These are phyloP conservation scores for Platanista minor DNA, from an alignment of 2,113 vertebrate species.

Conservation along the genomic window DNA sequence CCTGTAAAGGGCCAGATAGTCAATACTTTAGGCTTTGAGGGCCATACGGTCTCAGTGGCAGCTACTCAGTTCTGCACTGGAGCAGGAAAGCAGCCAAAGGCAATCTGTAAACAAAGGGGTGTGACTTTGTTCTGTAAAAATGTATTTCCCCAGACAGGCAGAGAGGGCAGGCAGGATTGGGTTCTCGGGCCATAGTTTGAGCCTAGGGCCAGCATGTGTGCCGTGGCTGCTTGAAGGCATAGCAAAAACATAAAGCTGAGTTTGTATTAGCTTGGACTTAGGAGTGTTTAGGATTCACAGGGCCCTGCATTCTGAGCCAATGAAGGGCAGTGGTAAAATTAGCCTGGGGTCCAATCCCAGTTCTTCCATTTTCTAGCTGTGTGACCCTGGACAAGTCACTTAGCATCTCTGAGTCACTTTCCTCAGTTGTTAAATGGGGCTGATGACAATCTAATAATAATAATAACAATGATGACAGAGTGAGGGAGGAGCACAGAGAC, in stretches of 20 bases:
- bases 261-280: not conserved
- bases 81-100: not conserved
- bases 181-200: not conserved
- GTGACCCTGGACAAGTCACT: not conserved
- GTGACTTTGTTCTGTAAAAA: too few relatives aligned
- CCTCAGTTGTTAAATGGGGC: not conserved
- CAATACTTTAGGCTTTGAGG: not conserved
- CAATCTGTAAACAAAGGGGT: too few relatives aligned
- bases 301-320: not conserved
- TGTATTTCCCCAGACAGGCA: not conserved
- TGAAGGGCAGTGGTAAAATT: not conserved
- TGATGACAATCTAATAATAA: not conserved
- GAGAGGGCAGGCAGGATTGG: too few relatives aligned
- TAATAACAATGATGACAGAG: not conserved
- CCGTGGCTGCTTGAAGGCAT: not conserved
- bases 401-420: not conserved
- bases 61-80: rapidly evolving
- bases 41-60: rapidly evolving
- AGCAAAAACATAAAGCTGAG: not conserved
- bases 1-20: not conserved
- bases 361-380: not conserved
- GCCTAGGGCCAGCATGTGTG: not conserved
- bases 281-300: rapidly evolving
- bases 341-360: not conserved
- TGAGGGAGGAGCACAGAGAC: not conserved